phyloP scores from a whole-genome alignment of 2,888 invertebrate genomes.

The Dicyrtoma fusca region DNA sequence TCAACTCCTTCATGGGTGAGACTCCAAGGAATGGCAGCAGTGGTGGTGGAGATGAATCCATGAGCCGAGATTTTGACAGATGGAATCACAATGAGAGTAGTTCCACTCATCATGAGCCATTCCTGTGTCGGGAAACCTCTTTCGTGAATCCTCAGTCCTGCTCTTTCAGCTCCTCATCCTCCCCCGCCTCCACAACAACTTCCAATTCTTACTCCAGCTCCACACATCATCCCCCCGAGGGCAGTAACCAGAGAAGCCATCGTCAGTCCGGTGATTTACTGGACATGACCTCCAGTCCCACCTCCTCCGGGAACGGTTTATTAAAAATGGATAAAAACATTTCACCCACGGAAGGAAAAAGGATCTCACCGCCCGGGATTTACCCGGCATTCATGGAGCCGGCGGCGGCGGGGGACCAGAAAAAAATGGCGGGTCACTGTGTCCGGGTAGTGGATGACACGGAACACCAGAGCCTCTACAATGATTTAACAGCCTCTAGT shows the following conservation, averaged over 20 bases:
- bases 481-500: not conserved
- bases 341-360: not conserved
- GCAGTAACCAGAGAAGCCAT: too few relatives aligned
- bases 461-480: not conserved
- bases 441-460: constrained; percentile 28
- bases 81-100: constrained; percentile 11
- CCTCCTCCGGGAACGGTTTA: too few relatives aligned
- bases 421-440: constrained; percentile 39
- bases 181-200: not conserved
- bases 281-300: not conserved
- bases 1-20: constrained; percentile 36
- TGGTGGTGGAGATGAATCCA: constrained; percentile 21
- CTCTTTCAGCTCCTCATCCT: constrained; percentile 3
- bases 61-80: constrained; percentile 3
- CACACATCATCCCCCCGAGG: not conserved
- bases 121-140: constrained; percentile 11
- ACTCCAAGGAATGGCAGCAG: constrained; percentile 23
- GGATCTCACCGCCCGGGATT: not conserved
- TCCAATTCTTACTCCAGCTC: not conserved
- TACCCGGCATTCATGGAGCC: too few relatives aligned
- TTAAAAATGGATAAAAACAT: not conserved
- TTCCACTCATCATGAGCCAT: too few relatives aligned
- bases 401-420: not conserved
- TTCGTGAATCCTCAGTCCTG: constrained; percentile 23
- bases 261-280: too few relatives aligned